phyloP scores from a whole-genome alignment of 2,797 vertebrate genomes.

The Chloroceryle inda region DNA sequence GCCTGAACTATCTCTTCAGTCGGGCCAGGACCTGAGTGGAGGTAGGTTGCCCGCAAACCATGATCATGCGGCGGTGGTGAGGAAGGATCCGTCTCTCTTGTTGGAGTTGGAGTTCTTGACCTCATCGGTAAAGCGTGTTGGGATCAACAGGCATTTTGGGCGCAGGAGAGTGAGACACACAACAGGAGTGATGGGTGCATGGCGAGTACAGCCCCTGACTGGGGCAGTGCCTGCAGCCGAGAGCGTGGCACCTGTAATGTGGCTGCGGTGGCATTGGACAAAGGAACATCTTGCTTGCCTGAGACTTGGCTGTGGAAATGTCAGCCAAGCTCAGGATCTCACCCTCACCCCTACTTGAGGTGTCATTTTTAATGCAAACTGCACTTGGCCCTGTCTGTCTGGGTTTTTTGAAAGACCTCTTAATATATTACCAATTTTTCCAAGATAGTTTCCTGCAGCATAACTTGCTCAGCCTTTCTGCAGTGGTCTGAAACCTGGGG shows the following conservation, averaged over 20 bases:
- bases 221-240: background rate
- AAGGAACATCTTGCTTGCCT: background rate
- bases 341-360: background rate
- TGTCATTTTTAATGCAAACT: background rate
- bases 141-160: fast-evolving
- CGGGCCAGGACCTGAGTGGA: fast-evolving
- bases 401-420: background rate
- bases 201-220: background rate
- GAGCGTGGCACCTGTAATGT: background rate
- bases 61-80: fast-evolving
- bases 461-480: background rate
- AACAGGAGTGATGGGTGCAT: fast-evolving
- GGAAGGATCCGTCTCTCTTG: background rate
- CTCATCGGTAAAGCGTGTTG: background rate
- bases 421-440: background rate
- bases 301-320: background rate
- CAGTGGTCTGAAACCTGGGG: background rate
- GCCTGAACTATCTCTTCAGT: background rate
- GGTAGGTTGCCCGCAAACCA: fast-evolving
- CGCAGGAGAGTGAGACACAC: background rate
- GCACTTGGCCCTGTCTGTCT: background rate
- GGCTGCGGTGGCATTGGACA: background rate
- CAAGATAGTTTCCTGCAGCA: fast-evolving
- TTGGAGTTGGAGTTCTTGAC: background rate
- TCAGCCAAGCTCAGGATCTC: background rate